phyloP scores from a whole-genome alignment of 2,797 vertebrate genomes.

The Crossoptilon crossoptilon region DNA sequence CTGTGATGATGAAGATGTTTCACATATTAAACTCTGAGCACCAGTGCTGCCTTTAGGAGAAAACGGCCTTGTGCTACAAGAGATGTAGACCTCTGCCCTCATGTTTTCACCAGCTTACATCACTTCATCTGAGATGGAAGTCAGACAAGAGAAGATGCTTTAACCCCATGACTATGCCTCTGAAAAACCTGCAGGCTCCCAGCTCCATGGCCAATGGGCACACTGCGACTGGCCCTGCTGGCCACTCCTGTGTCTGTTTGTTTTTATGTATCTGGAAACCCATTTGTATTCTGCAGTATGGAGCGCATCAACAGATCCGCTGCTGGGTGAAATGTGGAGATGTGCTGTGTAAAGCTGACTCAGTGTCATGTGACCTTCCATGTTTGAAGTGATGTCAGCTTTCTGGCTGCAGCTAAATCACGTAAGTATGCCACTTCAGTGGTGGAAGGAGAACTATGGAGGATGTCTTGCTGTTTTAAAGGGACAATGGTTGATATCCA shows the following conservation, averaged over 20 bases:
- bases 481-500: fast-evolving
- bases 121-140: not conserved
- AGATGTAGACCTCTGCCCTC: not conserved
- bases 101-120: not conserved
- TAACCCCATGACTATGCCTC: not conserved
- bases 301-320: not conserved
- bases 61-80: not conserved
- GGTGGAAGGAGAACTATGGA: not conserved
- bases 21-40: not conserved
- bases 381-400: not conserved
- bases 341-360: not conserved
- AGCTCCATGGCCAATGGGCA: not conserved
- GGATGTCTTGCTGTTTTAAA: not conserved
- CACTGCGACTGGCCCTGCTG: not conserved
- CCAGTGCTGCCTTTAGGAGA: not conserved
- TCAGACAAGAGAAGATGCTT: not conserved
- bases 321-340: not conserved
- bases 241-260: not conserved
- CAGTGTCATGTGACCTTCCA: not conserved
- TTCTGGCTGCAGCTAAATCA: not conserved
- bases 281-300: not conserved
- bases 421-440: not conserved
- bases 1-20: not conserved
- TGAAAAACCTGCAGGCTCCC: not conserved
- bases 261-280: not conserved